Evolutionary conservation across 2,888 invertebrate species (phyloP).

Genomic region (Athalia cordata): DNA sequence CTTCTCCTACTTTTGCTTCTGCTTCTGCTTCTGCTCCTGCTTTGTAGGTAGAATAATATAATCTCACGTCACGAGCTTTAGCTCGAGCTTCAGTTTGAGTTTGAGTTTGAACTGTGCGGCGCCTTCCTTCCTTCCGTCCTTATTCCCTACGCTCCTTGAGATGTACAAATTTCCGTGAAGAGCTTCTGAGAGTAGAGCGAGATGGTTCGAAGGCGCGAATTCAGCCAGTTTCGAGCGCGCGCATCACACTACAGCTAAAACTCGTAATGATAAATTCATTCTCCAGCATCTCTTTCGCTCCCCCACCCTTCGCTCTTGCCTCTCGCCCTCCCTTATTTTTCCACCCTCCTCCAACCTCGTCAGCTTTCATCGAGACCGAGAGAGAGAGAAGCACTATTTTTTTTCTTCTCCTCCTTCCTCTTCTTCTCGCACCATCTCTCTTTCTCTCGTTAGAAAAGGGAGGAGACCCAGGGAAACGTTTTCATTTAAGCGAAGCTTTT

Average conservation of each 20-base stretch:
- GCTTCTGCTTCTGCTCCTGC: too few species aligned
- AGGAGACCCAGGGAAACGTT: constrained; percentile 56
- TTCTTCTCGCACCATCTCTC: neutral
- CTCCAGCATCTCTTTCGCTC: neutral
- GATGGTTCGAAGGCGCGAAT: constrained; percentile 52
- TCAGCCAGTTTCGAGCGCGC: neutral
- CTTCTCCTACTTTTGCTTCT: too few species aligned
- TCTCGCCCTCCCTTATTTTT: neutral
- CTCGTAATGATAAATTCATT: constrained; percentile 38
- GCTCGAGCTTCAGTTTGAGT: too few species aligned
- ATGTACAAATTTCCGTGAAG: constrained; percentile 29
- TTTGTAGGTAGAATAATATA: constrained; percentile 26
- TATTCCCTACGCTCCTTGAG: constrained; percentile 1
- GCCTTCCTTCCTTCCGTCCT: neutral
- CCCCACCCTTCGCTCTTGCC: neutral
- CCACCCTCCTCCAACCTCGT: constrained; percentile 20
- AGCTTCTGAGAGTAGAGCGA: constrained; percentile 37
- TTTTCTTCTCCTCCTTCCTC: too few species aligned
- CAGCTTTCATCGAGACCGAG: constrained; percentile 31
- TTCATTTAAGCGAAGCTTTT: constrained; percentile 67
- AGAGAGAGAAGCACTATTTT: neutral
- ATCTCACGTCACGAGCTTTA: neutral
- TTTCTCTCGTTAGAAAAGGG: constrained; percentile 16
- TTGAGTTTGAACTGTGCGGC: too few species aligned
- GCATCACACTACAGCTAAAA: constrained; percentile 4